A percentile compares a stretch with the other conserved stretches of the same genome.
Evolutionary conservation across 2,113 vertebrate genomes (phyloP).

Genomic region (Chiloscyllium plagiosum): DNA sequence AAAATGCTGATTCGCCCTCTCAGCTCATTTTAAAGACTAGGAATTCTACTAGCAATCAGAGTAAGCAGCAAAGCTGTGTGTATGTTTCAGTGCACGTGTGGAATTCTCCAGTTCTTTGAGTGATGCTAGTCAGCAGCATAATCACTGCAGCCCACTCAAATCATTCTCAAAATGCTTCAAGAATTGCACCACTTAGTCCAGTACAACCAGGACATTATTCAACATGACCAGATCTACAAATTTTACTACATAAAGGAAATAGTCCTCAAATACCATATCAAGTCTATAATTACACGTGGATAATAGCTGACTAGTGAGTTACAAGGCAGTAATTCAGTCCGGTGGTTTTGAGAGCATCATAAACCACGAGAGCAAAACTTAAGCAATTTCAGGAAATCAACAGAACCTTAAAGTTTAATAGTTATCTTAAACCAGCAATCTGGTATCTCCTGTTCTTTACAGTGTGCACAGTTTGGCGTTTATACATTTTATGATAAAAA

Average conservation of each 20-base stretch:
- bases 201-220: conserved; percentile 1
- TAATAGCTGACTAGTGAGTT: neutral
- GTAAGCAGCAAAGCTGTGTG: neutral
- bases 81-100: neutral
- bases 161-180: neutral
- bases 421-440: neutral
- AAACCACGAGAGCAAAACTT: neutral
- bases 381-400: neutral
- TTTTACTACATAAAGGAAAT: neutral
- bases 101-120: neutral
- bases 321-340: conserved; percentile 25
- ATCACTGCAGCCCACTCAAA: neutral
- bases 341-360: neutral
- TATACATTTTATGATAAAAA: neutral
- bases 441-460: neutral
- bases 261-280: neutral
- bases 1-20: neutral
- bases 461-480: neutral
- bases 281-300: neutral
- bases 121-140: neutral
- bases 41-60: neutral
- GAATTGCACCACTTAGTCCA: neutral
- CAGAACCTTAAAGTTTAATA: neutral
- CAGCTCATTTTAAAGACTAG: neutral
- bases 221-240: neutral